Conservation (phyloP, 64 coral and sea anemone genomes). For the Pachyseris speciosa region DNA sequence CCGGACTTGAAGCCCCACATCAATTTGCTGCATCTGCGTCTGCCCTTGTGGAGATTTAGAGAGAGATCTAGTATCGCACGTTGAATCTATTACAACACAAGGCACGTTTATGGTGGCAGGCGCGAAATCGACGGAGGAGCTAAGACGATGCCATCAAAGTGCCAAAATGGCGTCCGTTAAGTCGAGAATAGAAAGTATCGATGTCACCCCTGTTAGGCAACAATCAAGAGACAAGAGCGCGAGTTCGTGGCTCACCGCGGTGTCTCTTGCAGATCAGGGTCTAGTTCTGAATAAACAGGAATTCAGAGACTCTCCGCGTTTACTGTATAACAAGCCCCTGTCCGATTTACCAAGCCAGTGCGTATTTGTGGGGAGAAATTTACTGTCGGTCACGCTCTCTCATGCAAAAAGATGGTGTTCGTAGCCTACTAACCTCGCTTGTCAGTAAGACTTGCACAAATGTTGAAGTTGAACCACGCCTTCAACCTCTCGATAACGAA, state of each 20-base stretch:
- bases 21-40: not conserved
- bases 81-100: slow-evolving; percentile 20
- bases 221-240: slow-evolving; percentile 45
- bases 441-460: slow-evolving; percentile 24
- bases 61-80: not conserved
- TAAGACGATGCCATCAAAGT: not conserved
- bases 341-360: not conserved
- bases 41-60: too few species aligned
- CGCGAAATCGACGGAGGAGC: not conserved
- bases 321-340: slow-evolving; percentile 31
- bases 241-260: slow-evolving; percentile 1
- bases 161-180: not conserved
- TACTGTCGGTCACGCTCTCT: not conserved
- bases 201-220: not conserved
- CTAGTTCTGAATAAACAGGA: slow-evolving; percentile 62
- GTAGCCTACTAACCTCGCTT: not conserved
- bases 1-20: slow-evolving; percentile 9
- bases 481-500: slow-evolving; percentile 46
- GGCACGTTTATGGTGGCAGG: not conserved
- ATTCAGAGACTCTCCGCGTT: slow-evolving; percentile 35
- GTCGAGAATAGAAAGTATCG: not conserved
- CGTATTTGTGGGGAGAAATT: not conserved
- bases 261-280: slow-evolving; percentile 22
- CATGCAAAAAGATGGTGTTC: slow-evolving; percentile 37
- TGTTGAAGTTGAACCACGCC: slow-evolving; percentile 36